These are phyloP conservation scores for Peromyscus nudipes DNA, from an alignment of 2,797 vertebrate genomes.

Conservation along the genomic window DNA sequence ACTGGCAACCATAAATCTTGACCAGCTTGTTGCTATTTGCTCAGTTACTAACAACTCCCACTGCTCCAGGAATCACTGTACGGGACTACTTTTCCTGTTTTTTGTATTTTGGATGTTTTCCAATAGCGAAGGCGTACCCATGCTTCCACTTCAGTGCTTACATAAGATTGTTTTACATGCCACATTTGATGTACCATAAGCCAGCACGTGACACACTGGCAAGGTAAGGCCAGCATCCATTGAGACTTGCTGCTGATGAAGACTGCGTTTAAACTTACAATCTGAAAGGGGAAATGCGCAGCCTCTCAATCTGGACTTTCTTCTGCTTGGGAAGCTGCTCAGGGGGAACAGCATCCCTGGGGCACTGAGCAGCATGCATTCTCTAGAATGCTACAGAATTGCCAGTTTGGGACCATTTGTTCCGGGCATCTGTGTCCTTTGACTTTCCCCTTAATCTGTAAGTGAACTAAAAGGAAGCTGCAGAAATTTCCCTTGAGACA, in stretches of 20 bases:
- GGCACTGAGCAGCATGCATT: not conserved
- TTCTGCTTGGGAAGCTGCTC: not conserved
- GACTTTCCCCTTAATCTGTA: slow-evolving; percentile 48
- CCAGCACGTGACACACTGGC: not conserved
- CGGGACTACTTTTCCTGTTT: slow-evolving; percentile 30
- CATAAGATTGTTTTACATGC: not conserved
- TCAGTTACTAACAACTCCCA: slow-evolving; percentile 63
- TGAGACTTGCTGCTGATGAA: not conserved
- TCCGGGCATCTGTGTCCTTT: not conserved
- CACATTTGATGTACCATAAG: not conserved
- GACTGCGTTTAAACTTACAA: not conserved
- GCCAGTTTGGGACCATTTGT: not conserved
- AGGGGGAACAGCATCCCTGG: not conserved
- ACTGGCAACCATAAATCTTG: slow-evolving; percentile 19
- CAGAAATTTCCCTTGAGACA: slow-evolving; percentile 34
- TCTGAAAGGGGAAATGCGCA: not conserved
- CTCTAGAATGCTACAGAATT: not conserved
- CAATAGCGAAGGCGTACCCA: not conserved
- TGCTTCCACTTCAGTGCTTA: not conserved
- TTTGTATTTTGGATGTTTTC: not conserved
- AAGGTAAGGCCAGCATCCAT: not conserved
- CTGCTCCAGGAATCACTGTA: slow-evolving; percentile 5
- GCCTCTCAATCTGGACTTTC: not conserved
- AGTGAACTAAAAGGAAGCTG: slow-evolving; percentile 15
- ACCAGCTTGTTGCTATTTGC: slow-evolving; percentile 59